Evolutionary conservation across 2,113 vertebrate genomes (phyloP).

Genomic region (Acanthisitta chloris): DNA sequence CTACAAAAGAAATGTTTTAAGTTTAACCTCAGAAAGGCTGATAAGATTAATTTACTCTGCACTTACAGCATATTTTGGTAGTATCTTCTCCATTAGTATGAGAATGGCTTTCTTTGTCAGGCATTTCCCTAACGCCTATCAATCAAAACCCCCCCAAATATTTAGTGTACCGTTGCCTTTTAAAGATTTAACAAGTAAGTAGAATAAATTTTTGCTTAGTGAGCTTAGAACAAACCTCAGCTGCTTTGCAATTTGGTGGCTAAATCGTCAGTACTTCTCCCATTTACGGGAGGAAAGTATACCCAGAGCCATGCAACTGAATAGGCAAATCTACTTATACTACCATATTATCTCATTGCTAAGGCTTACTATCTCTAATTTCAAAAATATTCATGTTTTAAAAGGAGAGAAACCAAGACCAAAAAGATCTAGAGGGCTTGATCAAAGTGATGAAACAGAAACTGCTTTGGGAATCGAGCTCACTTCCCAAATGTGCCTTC

Average conservation of each 20-base stretch:
- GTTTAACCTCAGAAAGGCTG: neutral
- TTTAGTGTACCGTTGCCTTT: neutral
- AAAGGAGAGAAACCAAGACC: neutral
- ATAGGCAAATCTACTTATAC: neutral
- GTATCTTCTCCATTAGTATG: neutral
- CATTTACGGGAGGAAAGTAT: neutral
- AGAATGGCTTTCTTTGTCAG: neutral
- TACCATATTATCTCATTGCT: neutral
- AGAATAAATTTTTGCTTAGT: neutral
- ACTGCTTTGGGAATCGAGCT: neutral
- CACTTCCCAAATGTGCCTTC: neutral
- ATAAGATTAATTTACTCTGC: neutral
- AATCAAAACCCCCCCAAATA: accelerated
- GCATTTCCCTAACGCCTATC: neutral
- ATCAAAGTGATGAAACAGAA: neutral
- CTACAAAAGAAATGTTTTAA: neutral
- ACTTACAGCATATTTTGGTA: neutral
- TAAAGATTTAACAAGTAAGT: neutral
- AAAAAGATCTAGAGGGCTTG: neutral
- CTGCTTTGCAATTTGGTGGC: neutral
- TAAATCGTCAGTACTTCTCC: neutral
- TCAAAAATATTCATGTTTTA: neutral
- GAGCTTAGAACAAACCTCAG: neutral
- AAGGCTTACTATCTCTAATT: neutral
- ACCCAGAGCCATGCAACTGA: neutral